Conservation (phyloP, 2,113 vertebrate species). For the Cryptotis parvus region DNA sequence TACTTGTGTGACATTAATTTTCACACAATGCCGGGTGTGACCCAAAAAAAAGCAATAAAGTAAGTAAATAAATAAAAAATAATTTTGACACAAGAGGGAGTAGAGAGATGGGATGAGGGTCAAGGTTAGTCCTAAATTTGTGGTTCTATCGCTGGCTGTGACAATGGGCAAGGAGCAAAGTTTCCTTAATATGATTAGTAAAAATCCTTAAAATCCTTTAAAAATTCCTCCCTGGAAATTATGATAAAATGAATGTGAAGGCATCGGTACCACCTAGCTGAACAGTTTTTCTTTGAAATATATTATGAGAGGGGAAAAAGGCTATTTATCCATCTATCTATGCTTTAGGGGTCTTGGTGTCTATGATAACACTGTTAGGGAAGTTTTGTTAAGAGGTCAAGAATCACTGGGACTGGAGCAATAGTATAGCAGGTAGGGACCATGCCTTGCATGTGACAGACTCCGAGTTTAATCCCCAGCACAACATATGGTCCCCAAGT, state of each 20-base stretch:
- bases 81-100: neutral
- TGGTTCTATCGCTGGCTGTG: neutral
- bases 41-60: no score
- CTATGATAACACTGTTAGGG: neutral
- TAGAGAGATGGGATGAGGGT: neutral
- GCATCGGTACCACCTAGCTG: neutral
- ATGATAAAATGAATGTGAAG: neutral
- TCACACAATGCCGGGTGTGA: no score
- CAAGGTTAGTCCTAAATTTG: neutral
- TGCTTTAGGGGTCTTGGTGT: neutral
- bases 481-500: no score
- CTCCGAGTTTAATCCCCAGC: no score
- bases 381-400: neutral
- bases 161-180: slow-evolving; percentile 1
- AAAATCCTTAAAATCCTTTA: slow-evolving; percentile 18
- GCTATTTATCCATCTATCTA: neutral
- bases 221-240: neutral
- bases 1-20: neutral
- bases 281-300: neutral
- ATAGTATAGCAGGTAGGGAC: no score
- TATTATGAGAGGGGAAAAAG: neutral
- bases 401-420: neutral
- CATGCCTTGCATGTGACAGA: no score
- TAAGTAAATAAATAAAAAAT: no score
- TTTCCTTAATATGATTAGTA: slow-evolving; percentile 3